Evolutionary conservation across 1,140 invertebrate genomes (phyloP), one percentile per base, ranked within the genome.

Genomic region (Zaprionus kolodkinae): DNA sequence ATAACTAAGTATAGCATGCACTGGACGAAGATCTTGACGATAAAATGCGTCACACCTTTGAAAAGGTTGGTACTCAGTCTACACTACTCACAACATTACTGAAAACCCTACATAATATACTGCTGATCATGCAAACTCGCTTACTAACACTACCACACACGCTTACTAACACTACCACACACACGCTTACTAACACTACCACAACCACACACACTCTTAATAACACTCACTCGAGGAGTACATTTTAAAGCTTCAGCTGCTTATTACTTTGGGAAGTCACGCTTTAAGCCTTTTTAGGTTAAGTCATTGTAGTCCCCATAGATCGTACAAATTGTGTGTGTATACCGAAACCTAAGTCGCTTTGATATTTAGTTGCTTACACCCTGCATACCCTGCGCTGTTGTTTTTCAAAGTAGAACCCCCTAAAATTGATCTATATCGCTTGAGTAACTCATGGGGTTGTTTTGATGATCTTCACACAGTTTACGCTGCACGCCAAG

Each of bases 401-500:
- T 75, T 76, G 54, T 60, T 36, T 60, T 36, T 74, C 6, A 36
- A 1, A 56, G 27, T 71, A 48, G 62, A 40, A 52, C 30, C 55
- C 10, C 6, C 21, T 21, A 21, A 43, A 50, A 55, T 35, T 12
- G 25, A 17, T 40, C 21, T 36, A 3, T 38, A 4, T 27, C 12
- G 1, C 5, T 40, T 6, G 5, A n/a, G n/a, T 55, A 50, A 50
- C n/a, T 12, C 6, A 13, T 21, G 21, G 1, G 21, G 13, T 3
- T 11, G 25, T 38, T 43, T 54, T 3, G 11, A 11, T 12, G 7
- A 40, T 35, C 33, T 56, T 60, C 89, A 56, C 89, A 69, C 73
- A 97, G 96, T 93, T 98, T 0, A 97, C 97, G 0, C 94, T 96
- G 36, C 96, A 97, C 83, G 97, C 97, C 0, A 98, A 97, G 85